Conservation (phyloP, 2,113 vertebrate genomes). For the Spea multiplicata region DNA sequence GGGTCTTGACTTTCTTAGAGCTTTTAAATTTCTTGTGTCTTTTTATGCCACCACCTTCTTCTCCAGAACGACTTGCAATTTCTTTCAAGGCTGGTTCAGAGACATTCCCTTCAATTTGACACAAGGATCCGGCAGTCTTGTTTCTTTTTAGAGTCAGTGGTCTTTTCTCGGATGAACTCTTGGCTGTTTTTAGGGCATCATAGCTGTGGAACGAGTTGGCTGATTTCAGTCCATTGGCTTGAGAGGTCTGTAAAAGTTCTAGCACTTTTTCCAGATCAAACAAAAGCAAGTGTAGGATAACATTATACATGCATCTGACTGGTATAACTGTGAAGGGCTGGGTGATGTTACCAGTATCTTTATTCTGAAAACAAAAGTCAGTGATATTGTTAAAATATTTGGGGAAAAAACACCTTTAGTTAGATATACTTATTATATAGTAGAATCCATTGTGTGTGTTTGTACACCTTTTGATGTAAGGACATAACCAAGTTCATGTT, state of each 20-base stretch:
- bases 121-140: slow-evolving; percentile 51
- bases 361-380: slow-evolving; percentile 20
- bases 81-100: slow-evolving; percentile 48
- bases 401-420: no score
- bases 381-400: no score
- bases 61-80: neutral
- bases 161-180: slow-evolving; percentile 63
- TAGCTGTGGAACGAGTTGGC: slow-evolving; percentile 58
- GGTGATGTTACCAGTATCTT: slow-evolving; percentile 27
- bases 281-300: slow-evolving; percentile 65
- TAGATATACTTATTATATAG: neutral
- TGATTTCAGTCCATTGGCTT: slow-evolving; percentile 48
- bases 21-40: slow-evolving; percentile 66
- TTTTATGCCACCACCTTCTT: slow-evolving; percentile 56
- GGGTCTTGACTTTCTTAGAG: slow-evolving; percentile 57
- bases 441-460: neutral
- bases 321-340: slow-evolving; percentile 65
- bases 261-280: slow-evolving; percentile 70
- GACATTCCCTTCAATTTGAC: slow-evolving; percentile 45
- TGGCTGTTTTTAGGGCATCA: slow-evolving; percentile 58
- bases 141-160: slow-evolving; percentile 60
- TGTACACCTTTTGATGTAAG: no score
- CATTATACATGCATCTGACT: slow-evolving; percentile 60
- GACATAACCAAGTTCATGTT: no score
- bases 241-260: slow-evolving; percentile 58